Conservation (phyloP, 2,888 invertebrate genomes). For the Leucophenga maculata region DNA sequence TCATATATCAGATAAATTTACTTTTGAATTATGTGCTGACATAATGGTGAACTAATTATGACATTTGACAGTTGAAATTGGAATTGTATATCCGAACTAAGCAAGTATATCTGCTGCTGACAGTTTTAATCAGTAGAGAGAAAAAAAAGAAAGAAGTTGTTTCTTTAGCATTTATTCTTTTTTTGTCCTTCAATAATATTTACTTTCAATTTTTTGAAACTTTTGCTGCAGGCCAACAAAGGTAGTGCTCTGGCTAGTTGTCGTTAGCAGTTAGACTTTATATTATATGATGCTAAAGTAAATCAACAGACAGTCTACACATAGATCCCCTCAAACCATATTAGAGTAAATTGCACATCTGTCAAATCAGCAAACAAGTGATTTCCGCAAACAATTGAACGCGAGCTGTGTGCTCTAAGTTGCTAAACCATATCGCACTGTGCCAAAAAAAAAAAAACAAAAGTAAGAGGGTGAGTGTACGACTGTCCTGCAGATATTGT, state of each 20-base stretch:
- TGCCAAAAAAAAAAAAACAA: background rate
- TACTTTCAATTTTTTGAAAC: too few relatives aligned
- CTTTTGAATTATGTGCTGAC: constrained; percentile 7
- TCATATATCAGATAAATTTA: constrained; percentile 9
- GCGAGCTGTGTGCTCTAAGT: constrained; percentile 49
- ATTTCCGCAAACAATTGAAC: constrained; percentile 66
- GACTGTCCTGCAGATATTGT: background rate
- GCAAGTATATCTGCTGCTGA: constrained; percentile 45
- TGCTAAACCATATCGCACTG: constrained; percentile 4
- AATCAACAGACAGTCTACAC: too few relatives aligned
- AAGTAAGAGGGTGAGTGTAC: background rate
- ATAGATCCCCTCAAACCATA: constrained; percentile 4
- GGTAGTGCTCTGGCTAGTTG: too few relatives aligned
- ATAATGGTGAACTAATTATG: constrained; percentile 18
- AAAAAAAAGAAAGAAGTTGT: too few relatives aligned
- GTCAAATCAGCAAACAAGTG: constrained; percentile 67
- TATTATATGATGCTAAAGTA: too few relatives aligned
- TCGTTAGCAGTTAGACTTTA: too few relatives aligned
- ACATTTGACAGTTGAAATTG: constrained; percentile 17
- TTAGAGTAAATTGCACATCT: constrained; percentile 63
- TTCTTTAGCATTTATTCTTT: too few relatives aligned
- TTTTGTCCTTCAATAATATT: too few relatives aligned
- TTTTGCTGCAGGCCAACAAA: too few relatives aligned
- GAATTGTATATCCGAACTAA: background rate
- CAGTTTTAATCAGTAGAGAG: constrained; percentile 55